Conservation (phyloP, 1,140 invertebrate species). For the Hyles euphorbiae region DNA sequence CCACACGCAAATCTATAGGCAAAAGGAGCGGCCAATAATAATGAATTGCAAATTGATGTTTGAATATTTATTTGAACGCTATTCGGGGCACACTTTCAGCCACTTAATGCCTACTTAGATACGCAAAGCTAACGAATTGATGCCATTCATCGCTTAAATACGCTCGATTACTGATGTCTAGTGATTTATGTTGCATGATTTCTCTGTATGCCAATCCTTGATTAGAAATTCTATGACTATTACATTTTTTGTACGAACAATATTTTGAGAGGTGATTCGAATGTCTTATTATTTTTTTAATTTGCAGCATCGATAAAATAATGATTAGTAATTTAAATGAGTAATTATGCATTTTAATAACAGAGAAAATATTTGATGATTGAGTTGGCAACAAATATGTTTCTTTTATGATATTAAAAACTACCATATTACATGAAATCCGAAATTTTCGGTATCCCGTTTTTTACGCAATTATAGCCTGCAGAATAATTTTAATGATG, state of each 20-base stretch:
- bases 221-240: background rate
- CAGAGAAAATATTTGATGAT: background rate
- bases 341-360: too few species aligned
- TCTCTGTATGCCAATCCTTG: background rate
- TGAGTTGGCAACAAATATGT: too few species aligned
- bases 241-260: background rate
- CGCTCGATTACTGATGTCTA: too few species aligned
- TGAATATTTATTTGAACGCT: constrained; percentile 3
- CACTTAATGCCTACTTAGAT: constrained; percentile 6
- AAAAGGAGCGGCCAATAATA: background rate
- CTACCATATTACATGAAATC: constrained; percentile 25
- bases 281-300: too few species aligned
- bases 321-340: too few species aligned
- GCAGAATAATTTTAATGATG: constrained; percentile 26
- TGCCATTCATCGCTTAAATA: too few species aligned
- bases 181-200: background rate
- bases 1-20: background rate
- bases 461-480: too few species aligned
- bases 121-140: constrained; percentile 3
- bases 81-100: background rate
- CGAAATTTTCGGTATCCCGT: too few species aligned
- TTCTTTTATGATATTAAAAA: constrained; percentile 42
- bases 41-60: constrained; percentile 3
- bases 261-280: too few species aligned
- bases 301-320: too few species aligned